Conservation (phyloP, 2,888 invertebrate species). For the Molanna angustata region DNA sequence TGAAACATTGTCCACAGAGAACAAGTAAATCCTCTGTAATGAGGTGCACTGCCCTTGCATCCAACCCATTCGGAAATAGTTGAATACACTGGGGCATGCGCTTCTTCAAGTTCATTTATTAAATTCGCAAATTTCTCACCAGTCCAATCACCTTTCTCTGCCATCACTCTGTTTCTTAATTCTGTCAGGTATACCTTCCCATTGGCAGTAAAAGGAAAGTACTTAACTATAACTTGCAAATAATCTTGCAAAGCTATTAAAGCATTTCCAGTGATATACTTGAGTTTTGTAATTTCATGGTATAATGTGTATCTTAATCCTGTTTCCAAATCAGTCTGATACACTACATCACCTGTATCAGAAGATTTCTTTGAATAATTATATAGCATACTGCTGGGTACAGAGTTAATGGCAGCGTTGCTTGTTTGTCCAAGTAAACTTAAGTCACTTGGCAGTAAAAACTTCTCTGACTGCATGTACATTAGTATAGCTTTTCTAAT, state of each 20-base stretch:
- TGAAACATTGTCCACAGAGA: conserved; percentile 96
- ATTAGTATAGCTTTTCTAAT: conserved; percentile 52
- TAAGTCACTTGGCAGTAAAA: too few species aligned
- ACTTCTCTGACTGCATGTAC: conserved; percentile 47
- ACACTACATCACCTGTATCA: conserved; percentile 58
- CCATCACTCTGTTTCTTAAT: conserved; percentile 55
- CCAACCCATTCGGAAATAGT: conserved; percentile 64
- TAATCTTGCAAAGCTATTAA: conserved; percentile 72
- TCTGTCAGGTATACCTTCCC: conserved; percentile 64
- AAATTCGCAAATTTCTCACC: conserved; percentile 61
- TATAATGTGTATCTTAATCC: conserved; percentile 78
- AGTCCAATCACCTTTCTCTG: conserved; percentile 49
- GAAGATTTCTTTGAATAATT: conserved; percentile 36
- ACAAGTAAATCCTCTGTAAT: conserved; percentile 87
- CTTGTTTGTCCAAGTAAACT: background rate
- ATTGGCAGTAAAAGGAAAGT: conserved; percentile 74
- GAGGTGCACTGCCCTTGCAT: conserved; percentile 75
- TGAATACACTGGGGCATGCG: conserved; percentile 57
- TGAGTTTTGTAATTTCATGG: conserved; percentile 76
- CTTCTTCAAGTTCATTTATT: conserved; percentile 53
- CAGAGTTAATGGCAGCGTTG: background rate
- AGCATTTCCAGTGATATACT: conserved; percentile 67
- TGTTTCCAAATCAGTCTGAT: conserved; percentile 85
- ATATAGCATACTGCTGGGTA: conserved; percentile 44
- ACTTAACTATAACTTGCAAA: conserved; percentile 66